Evolutionary conservation across 2,888 invertebrate species (phyloP).

Genomic region (Lacanobia oleracea): DNA sequence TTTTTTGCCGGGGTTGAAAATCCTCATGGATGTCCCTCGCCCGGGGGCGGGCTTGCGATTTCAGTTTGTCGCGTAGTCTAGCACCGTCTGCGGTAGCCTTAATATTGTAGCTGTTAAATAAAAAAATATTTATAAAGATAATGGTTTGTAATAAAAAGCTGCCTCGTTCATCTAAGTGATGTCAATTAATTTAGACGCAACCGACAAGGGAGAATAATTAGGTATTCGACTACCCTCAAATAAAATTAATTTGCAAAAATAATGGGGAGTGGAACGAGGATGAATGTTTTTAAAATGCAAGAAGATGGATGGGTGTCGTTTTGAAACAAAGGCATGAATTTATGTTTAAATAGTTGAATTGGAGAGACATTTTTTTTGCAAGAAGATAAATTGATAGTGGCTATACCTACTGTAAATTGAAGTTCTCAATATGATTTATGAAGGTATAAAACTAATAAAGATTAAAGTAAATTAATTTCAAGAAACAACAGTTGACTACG

Average conservation of each 20-base stretch:
- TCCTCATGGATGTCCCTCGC: no score
- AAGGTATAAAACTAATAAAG: no score
- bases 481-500: no score
- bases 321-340: slow-evolving; percentile 25
- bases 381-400: background rate
- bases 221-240: slow-evolving; percentile 43
- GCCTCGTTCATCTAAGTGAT: slow-evolving; percentile 53
- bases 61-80: background rate
- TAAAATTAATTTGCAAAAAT: slow-evolving; percentile 55
- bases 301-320: slow-evolving; percentile 12
- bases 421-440: no score
- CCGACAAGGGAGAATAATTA: slow-evolving; percentile 31
- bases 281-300: slow-evolving; percentile 25
- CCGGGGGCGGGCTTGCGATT: no score
- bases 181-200: slow-evolving; percentile 60
- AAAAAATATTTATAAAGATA: slow-evolving; percentile 32
- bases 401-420: no score
- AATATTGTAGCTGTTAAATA: background rate
- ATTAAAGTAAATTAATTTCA: no score
- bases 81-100: background rate
- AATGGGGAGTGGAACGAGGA: slow-evolving; percentile 28
- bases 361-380: background rate
- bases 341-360: slow-evolving; percentile 2
- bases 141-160: slow-evolving; percentile 20
- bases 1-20: no score